phyloP scores from a whole-genome alignment of 2,113 vertebrate species.

The Empidonax traillii region DNA sequence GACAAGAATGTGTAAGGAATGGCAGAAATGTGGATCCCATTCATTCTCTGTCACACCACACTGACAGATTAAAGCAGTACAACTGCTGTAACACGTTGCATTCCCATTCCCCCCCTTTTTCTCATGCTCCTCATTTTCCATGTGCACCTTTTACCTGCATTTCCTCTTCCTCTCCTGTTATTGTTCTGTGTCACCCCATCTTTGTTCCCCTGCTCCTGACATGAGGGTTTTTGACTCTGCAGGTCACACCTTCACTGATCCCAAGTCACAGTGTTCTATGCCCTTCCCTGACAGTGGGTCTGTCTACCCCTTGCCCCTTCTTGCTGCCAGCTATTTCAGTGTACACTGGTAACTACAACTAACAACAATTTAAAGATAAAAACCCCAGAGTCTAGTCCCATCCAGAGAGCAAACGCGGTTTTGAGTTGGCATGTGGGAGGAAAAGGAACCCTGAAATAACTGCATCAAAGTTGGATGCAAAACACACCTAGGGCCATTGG shows the following conservation, averaged over 20 bases:
- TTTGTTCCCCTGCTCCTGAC: not conserved
- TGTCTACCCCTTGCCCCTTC: not conserved
- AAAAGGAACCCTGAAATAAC: not conserved
- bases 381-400: not conserved
- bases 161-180: not conserved
- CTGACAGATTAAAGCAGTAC: not conserved
- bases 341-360: not conserved
- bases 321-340: not conserved
- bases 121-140: not conserved
- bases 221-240: not conserved
- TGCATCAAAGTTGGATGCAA: not conserved
- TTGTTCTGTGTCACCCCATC: not conserved
- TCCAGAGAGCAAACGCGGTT: not conserved
- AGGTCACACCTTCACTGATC: not conserved
- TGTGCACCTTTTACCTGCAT: not conserved
- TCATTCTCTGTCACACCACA: not conserved
- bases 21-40: not conserved
- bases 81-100: not conserved
- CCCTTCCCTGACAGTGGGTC: not conserved
- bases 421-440: not conserved
- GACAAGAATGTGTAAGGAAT: not conserved
- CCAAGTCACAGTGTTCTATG: not conserved
- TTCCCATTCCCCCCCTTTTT: not conserved
- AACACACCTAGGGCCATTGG: not conserved
- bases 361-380: not conserved